Percentiles rank a stretch among this genome's conserved stretches.
phyloP scores from a whole-genome alignment of 2,113 vertebrate species.

The Xenus cinereus region DNA sequence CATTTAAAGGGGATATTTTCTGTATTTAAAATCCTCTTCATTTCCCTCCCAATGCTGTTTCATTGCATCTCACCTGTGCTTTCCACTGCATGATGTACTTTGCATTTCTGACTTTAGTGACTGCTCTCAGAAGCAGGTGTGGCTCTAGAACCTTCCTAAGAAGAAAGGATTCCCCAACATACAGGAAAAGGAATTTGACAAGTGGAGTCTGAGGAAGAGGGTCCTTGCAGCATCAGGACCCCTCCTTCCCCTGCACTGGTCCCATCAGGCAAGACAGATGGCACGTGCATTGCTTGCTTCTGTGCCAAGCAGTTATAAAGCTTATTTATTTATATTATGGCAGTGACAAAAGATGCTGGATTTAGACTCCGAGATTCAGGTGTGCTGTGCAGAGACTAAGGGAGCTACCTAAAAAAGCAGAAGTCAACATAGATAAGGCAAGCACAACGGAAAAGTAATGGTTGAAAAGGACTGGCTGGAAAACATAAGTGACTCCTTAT shows the following conservation, averaged over 20 bases:
- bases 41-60: not conserved
- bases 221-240: not conserved
- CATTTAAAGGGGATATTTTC: constrained; percentile 42
- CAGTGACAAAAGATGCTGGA: not conserved
- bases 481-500: not conserved
- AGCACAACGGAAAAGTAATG: not conserved
- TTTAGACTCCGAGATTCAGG: not conserved
- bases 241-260: not conserved
- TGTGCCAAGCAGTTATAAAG: not conserved
- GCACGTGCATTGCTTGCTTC: not conserved
- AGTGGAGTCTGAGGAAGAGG: not conserved
- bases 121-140: not conserved
- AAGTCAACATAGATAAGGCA: not conserved
- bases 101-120: not conserved
- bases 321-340: not conserved
- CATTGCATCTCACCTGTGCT: not conserved
- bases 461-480: not conserved
- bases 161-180: not conserved
- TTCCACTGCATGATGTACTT: not conserved
- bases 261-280: not conserved
- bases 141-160: not conserved
- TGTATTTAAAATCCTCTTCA: not conserved
- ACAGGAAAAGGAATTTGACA: not conserved
- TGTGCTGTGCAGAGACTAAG: not conserved
- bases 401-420: not conserved